Conservation (phyloP, 2,888 invertebrate genomes). For the Euspilapteryx auroguttella region DNA sequence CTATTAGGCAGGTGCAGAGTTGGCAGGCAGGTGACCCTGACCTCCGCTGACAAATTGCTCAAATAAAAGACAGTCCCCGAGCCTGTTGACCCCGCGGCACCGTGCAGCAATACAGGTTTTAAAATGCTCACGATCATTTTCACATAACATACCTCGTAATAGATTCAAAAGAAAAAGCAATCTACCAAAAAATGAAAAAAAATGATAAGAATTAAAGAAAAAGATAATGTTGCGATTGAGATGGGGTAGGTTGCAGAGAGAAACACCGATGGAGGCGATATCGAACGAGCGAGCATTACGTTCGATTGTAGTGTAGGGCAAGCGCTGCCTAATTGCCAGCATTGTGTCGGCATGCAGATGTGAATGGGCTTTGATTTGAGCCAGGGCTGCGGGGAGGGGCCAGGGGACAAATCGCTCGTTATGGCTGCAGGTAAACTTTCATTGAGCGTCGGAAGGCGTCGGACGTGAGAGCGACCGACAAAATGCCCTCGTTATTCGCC, state of each 20-base stretch:
- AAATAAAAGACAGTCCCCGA: no score
- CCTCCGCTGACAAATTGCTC: conserved; percentile 23
- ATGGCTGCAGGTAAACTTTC: conserved; percentile 63
- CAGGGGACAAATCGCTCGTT: conserved; percentile 62
- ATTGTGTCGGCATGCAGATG: conserved; percentile 63
- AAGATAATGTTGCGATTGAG: no score
- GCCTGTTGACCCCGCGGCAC: no score
- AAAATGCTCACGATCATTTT: no score
- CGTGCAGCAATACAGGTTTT: no score
- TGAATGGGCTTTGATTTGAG: conserved; percentile 64
- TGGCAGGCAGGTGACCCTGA: conserved; percentile 24
- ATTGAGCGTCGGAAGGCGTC: conserved; percentile 62
- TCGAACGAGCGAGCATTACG: conserved; percentile 52
- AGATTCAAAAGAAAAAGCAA: no score
- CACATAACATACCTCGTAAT: no score
- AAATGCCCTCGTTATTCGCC: conserved; percentile 62
- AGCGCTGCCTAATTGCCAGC: conserved; percentile 58
- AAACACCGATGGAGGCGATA: no score
- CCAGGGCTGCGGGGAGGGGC: conserved; percentile 28
- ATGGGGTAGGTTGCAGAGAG: no score
- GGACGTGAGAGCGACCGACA: conserved; percentile 60
- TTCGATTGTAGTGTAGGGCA: conserved; percentile 58
- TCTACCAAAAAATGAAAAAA: no score
- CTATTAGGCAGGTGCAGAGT: conserved; percentile 12
- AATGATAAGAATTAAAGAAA: no score